These are phyloP conservation scores for Sturnira hondurensis DNA, from an alignment of 2,113 vertebrate species.

Conservation along the genomic window DNA sequence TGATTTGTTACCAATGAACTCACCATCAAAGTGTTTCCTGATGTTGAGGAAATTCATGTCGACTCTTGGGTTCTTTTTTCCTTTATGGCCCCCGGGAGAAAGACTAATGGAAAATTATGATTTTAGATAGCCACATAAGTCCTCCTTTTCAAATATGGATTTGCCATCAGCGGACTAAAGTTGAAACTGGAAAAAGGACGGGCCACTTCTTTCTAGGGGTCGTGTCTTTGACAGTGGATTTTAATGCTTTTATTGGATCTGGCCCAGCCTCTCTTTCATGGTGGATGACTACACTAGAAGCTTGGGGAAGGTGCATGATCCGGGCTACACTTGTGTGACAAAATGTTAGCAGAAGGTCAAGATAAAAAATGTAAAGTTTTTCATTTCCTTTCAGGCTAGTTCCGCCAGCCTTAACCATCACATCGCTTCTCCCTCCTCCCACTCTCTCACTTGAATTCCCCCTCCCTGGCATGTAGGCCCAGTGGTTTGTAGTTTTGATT, in stretches of 20 bases:
- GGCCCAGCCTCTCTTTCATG: neutral
- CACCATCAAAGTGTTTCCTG: slow-evolving; percentile 63
- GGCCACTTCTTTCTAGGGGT: neutral
- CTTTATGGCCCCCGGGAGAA: slow-evolving; percentile 22
- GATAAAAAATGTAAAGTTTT: slow-evolving; percentile 49
- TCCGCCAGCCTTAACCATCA: neutral
- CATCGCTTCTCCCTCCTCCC: neutral
- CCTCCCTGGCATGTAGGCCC: neutral
- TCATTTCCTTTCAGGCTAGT: slow-evolving; percentile 50
- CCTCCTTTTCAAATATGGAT: neutral
- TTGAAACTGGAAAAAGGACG: neutral
- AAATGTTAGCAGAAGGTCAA: slow-evolving; percentile 51
- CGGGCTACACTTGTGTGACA: neutral
- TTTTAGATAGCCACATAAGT: slow-evolving; percentile 18
- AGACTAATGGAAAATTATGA: slow-evolving; percentile 44
- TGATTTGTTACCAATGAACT: slow-evolving; percentile 64
- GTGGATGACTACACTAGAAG: neutral
- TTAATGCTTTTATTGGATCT: neutral
- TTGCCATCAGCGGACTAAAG: neutral
- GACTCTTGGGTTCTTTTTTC: slow-evolving; percentile 19
- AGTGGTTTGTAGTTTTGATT: neutral
- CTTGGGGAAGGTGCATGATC: neutral
- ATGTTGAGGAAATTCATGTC: slow-evolving; percentile 54
- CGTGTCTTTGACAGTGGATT: slow-evolving; percentile 2
- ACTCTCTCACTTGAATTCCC: neutral